Conservation (phyloP, 2,797 vertebrate genomes). For the Galaxias olidus region DNA sequence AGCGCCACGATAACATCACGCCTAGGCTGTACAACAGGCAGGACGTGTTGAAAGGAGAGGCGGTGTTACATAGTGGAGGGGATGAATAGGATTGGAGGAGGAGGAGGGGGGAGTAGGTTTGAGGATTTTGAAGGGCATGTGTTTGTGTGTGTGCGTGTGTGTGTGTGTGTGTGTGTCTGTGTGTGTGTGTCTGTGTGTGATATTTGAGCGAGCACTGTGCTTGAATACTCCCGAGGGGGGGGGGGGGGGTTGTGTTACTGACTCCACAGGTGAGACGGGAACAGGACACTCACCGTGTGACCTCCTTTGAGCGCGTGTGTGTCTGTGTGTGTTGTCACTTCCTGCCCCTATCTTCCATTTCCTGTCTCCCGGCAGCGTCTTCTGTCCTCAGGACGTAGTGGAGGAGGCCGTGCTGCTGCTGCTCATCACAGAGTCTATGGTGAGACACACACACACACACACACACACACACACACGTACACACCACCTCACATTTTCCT, state of each 20-base stretch:
- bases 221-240: slow-evolving; percentile 31
- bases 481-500: background rate
- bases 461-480: slow-evolving; percentile 11
- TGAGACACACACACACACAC: slow-evolving; percentile 72
- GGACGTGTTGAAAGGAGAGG: background rate
- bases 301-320: slow-evolving; percentile 10
- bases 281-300: slow-evolving; percentile 21
- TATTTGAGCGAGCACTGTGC: slow-evolving; percentile 21
- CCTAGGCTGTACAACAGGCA: slow-evolving; percentile 12
- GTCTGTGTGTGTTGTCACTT: slow-evolving; percentile 37
- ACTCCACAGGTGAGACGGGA: slow-evolving; percentile 47
- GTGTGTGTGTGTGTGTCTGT: slow-evolving; percentile 10
- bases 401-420: slow-evolving; percentile 96
- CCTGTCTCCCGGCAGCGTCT: slow-evolving; percentile 80
- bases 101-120: background rate
- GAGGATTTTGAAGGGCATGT: background rate
- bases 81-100: slow-evolving; percentile 27
- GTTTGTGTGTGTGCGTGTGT: slow-evolving; percentile 9
- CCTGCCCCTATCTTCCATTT: slow-evolving; percentile 55
- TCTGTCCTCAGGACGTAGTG: slow-evolving; percentile 96
- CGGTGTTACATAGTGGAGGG: slow-evolving; percentile 17
- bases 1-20: slow-evolving; percentile 24
- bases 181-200: slow-evolving; percentile 8
- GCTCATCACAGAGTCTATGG: slow-evolving; percentile 97
- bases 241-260: slow-evolving; percentile 53